A percentile compares a stretch with the other conserved stretches of the same genome.
Evolutionary conservation across 2,113 vertebrate species (phyloP).

Genomic region (Pycnonotus jocosus): DNA sequence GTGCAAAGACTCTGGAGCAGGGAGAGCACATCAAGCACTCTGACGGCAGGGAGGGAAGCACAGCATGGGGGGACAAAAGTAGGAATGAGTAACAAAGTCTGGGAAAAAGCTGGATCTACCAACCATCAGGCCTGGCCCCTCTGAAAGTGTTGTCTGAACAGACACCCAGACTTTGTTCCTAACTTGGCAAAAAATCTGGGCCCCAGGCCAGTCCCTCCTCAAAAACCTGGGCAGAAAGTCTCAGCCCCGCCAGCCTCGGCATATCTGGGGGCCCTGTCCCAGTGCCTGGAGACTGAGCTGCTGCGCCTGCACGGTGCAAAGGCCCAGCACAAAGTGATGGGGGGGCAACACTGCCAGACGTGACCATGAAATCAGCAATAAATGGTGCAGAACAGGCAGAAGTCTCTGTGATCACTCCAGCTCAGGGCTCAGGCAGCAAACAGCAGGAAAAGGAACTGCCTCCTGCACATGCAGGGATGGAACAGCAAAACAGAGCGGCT

Average conservation of each 20-base stretch:
- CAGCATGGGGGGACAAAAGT: not conserved
- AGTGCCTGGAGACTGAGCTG: slow-evolving; percentile 15
- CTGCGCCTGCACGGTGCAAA: not conserved
- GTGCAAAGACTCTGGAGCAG: not conserved
- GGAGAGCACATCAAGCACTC: not conserved
- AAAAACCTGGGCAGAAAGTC: not conserved
- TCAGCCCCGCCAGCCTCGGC: not conserved
- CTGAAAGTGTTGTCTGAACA: not conserved
- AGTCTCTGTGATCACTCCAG: not conserved
- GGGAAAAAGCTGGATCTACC: slow-evolving; percentile 2
- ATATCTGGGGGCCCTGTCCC: not conserved
- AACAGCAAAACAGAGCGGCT: not conserved
- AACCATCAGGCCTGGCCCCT: not conserved
- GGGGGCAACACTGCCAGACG: not conserved
- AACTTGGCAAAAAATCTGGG: not conserved
- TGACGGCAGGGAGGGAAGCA: not conserved
- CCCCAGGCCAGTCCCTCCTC: not conserved
- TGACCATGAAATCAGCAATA: not conserved
- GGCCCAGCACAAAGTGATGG: not conserved
- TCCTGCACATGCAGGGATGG: not conserved
- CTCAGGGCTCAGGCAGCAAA: not conserved
- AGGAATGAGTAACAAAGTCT: not conserved
- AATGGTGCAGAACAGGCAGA: not conserved
- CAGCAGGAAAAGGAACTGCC: not conserved
- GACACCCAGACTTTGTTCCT: not conserved